These are phyloP conservation scores for Xenopus borealis DNA, from an alignment of 2,113 vertebrate species.

Conservation along the genomic window DNA sequence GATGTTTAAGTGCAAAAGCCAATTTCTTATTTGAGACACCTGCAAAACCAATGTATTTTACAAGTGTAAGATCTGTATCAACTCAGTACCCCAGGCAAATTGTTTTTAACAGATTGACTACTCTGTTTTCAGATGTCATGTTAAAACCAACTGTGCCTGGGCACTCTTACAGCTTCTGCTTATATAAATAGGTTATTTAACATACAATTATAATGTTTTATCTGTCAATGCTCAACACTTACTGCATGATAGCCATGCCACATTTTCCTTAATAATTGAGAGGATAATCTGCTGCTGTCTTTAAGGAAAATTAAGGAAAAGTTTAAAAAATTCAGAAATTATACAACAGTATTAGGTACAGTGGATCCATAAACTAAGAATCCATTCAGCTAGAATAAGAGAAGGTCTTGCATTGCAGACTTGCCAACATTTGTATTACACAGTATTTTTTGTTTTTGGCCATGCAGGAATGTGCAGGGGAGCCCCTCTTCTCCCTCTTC, in stretches of 20 bases:
- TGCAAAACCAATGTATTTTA: slow-evolving; percentile 5
- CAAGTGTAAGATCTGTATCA: slow-evolving; percentile 4
- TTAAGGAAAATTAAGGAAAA: no score
- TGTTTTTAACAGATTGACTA: slow-evolving; percentile 10
- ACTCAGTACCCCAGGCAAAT: neutral
- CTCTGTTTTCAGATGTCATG: slow-evolving; percentile 1
- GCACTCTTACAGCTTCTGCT: slow-evolving; percentile 28
- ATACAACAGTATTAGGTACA: neutral
- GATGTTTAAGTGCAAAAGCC: neutral
- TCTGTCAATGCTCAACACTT: slow-evolving; percentile 25
- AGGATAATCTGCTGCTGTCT: no score
- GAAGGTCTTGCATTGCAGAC: neutral
- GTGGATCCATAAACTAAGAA: neutral
- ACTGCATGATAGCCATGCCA: slow-evolving; percentile 19
- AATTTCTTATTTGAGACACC: slow-evolving; percentile 14
- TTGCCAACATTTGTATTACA: no score
- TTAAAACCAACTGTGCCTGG: slow-evolving; percentile 32
- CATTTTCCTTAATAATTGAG: no score
- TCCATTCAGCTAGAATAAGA: neutral
- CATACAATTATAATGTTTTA: slow-evolving; percentile 37
- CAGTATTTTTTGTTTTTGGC: neutral
- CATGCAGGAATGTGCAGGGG: slow-evolving; percentile 89
- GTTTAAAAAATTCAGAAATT: no score
- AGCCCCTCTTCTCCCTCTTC: slow-evolving; percentile 97
- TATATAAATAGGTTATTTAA: slow-evolving; percentile 20